A percentile compares a stretch with the other conserved stretches of the same genome.
phyloP scores from a whole-genome alignment of 1,140 invertebrate genomes.

The Littorina saxatilis region DNA sequence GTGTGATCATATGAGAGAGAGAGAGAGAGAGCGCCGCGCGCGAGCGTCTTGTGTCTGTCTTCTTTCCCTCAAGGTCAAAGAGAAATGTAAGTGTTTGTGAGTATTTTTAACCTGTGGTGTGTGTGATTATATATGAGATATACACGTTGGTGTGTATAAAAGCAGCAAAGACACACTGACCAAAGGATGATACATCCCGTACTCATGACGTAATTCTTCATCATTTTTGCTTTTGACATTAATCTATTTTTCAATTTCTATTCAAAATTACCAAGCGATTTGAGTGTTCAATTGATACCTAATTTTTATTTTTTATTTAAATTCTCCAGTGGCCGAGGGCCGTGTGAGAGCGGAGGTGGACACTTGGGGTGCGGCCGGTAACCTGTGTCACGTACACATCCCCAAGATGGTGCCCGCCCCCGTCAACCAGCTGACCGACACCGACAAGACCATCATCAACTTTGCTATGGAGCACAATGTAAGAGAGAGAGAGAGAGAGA shows the following conservation, averaged over 20 bases:
- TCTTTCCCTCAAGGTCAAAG: constrained; percentile 47
- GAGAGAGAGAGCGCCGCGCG: too few species aligned
- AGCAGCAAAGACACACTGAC: too few species aligned
- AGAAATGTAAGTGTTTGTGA: constrained; percentile 44
- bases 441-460: constrained; percentile 94
- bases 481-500: constrained; percentile 13
- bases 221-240: too few species aligned
- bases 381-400: constrained; percentile 94
- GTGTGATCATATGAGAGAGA: too few species aligned
- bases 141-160: too few species aligned
- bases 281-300: too few species aligned
- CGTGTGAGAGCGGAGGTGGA: constrained; percentile 88
- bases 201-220: too few species aligned
- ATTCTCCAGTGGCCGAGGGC: constrained; percentile 1
- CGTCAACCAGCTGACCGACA: constrained; percentile 96
- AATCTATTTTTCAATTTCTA: too few species aligned
- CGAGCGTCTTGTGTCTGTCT: too few species aligned
- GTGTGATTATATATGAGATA: not conserved
- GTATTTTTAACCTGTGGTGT: not conserved
- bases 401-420: constrained; percentile 96
- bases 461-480: constrained; percentile 95
- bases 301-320: too few species aligned
- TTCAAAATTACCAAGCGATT: too few species aligned
- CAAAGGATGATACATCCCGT: too few species aligned
- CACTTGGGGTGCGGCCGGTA: constrained; percentile 95